These are phyloP conservation scores for Dermatemys mawii DNA, from an alignment of 2,113 vertebrate genomes.

Conservation along the genomic window DNA sequence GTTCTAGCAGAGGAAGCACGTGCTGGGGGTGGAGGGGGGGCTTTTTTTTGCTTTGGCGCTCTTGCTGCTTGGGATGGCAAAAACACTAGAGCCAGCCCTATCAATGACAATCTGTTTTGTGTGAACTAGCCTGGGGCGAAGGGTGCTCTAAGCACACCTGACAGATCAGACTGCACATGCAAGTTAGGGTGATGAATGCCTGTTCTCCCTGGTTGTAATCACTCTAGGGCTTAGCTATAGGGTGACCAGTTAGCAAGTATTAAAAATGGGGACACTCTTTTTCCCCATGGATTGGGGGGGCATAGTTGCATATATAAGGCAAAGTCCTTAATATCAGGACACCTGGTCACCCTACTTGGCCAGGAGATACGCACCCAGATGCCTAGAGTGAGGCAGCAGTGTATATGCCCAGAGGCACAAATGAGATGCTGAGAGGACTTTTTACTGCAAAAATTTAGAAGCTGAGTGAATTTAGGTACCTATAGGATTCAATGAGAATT, in stretches of 20 bases:
- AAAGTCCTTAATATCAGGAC: neutral
- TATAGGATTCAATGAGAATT: neutral
- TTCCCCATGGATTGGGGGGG: rapidly evolving
- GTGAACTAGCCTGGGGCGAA: neutral
- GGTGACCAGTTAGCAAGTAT: neutral
- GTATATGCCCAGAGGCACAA: neutral
- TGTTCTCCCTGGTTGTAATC: neutral
- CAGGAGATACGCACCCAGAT: neutral
- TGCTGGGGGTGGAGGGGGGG: no score
- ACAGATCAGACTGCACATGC: neutral
- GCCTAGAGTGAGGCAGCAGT: neutral
- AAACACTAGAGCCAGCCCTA: no score
- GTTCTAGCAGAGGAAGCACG: no score
- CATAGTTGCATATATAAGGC: neutral
- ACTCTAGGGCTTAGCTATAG: neutral
- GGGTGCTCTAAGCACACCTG: no score
- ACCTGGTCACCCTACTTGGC: neutral
- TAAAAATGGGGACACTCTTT: neutral
- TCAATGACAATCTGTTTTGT: neutral
- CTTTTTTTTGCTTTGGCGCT: no score
- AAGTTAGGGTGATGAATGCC: neutral
- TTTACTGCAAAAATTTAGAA: neutral
- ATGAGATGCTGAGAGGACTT: neutral
- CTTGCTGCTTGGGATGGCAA: no score
- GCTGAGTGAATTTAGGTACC: neutral